phyloP scores from a whole-genome alignment of 2,888 invertebrate genomes.

The Leucania comma region DNA sequence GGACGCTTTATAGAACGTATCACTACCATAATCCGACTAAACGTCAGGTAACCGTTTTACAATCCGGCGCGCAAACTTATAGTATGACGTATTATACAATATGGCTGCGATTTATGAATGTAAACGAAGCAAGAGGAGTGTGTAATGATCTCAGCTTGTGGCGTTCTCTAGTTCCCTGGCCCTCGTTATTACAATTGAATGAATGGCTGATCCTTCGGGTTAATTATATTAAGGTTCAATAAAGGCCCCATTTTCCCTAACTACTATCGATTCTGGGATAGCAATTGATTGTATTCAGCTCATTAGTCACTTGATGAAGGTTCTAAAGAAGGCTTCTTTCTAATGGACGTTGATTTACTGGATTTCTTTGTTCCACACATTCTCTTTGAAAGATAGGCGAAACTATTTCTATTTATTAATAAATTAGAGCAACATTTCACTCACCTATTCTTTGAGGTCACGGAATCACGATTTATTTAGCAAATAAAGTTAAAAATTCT shows the following conservation, averaged over 20 bases:
- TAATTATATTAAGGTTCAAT: slow-evolving; percentile 53
- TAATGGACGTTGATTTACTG: slow-evolving; percentile 41
- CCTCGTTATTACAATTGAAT: slow-evolving; percentile 54
- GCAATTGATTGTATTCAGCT: slow-evolving; percentile 56
- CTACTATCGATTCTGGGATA: slow-evolving; percentile 51
- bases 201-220: slow-evolving; percentile 52
- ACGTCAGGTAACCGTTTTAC: too few species aligned
- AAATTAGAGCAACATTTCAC: not conserved
- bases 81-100: too few species aligned
- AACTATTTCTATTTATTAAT: slow-evolving; percentile 1
- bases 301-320: slow-evolving; percentile 51
- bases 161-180: slow-evolving; percentile 20
- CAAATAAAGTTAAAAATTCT: not conserved
- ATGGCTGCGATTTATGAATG: too few species aligned
- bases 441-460: not conserved
- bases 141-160: too few species aligned
- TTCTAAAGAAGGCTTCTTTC: slow-evolving; percentile 44
- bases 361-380: slow-evolving; percentile 44
- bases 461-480: not conserved
- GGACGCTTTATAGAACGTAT: too few species aligned
- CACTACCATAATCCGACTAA: too few species aligned
- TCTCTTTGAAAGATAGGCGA: slow-evolving; percentile 10
- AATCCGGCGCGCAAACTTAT: too few species aligned
- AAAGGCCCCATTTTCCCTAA: slow-evolving; percentile 50
- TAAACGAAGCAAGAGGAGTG: too few species aligned